Evolutionary conservation across 2,888 invertebrate genomes (phyloP).

Genomic region (Bombyx huttoni): DNA sequence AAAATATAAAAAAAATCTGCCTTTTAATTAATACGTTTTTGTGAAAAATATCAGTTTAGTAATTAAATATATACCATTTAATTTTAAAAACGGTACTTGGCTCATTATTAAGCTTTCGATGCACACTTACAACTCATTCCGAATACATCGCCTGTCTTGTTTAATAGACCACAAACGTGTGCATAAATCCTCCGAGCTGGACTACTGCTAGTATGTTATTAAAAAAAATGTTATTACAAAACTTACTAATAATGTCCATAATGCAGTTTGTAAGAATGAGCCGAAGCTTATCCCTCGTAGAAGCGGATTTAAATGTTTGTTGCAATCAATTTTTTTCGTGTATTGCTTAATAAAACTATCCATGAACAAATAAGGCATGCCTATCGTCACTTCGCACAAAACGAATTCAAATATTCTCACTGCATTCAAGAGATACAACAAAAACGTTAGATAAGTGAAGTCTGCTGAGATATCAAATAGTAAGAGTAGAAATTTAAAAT

Average conservation of each 20-base stretch:
- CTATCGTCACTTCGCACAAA: constrained; percentile 27
- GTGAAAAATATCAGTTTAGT: no score
- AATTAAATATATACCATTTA: no score
- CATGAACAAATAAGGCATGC: constrained; percentile 48
- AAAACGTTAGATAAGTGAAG: no score
- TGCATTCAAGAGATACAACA: constrained; percentile 16
- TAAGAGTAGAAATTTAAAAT: neutral
- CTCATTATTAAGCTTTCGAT: no score
- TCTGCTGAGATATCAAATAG: neutral
- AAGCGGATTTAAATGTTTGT: constrained; percentile 34
- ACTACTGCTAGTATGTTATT: no score
- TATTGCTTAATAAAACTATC: constrained; percentile 51
- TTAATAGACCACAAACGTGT: no score
- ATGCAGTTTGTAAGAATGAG: constrained; percentile 31
- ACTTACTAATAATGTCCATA: constrained; percentile 39
- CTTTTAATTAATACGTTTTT: no score
- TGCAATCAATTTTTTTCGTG: constrained; percentile 33
- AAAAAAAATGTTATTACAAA: neutral
- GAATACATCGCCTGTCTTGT: no score
- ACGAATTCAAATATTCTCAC: constrained; percentile 36
- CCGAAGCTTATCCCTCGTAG: constrained; percentile 39
- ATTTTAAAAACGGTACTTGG: no score
- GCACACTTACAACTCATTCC: no score
- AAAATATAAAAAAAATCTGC: no score
- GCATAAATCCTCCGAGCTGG: no score